Evolutionary conservation across 2,113 vertebrate species (phyloP).

Genomic region (Mormyrus lacerda): DNA sequence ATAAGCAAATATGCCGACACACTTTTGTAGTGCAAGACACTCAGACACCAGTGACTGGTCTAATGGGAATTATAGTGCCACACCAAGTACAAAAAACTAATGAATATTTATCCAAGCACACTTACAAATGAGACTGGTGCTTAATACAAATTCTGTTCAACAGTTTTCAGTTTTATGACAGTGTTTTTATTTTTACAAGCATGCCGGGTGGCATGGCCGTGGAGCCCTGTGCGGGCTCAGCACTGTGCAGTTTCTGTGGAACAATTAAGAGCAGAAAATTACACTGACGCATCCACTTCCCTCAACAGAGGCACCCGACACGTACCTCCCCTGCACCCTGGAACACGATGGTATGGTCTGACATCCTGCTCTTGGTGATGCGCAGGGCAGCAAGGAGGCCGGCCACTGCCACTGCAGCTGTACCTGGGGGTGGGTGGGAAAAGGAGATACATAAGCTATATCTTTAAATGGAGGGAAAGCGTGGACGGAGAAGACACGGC

Average conservation of each 20-base stretch:
- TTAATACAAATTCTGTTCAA: neutral
- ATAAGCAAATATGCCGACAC: neutral
- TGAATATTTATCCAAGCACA: neutral
- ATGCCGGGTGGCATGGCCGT: neutral
- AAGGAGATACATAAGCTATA: neutral
- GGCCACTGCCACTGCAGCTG: slow-evolving; percentile 89
- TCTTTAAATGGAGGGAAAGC: neutral
- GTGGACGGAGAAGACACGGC: neutral
- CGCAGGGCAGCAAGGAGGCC: slow-evolving; percentile 85
- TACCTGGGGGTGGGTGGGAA: slow-evolving; percentile 60
- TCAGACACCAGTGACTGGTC: neutral
- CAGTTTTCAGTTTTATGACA: neutral
- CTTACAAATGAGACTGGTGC: slow-evolving; percentile 8
- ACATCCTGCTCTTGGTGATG: slow-evolving; percentile 84
- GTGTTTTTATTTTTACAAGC: slow-evolving; percentile 14
- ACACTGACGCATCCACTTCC: neutral
- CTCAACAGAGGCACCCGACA: neutral
- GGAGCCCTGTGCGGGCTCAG: neutral
- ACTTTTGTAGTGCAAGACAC: neutral
- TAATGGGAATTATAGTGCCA: neutral
- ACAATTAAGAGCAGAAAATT: slow-evolving; percentile 10
- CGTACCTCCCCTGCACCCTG: slow-evolving; percentile 93
- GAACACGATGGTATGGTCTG: slow-evolving; percentile 85
- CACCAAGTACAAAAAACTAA: neutral
- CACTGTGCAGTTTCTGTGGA: neutral